Evolutionary conservation across 2,888 invertebrate genomes (phyloP).

Genomic region (Dilophus febrilis): DNA sequence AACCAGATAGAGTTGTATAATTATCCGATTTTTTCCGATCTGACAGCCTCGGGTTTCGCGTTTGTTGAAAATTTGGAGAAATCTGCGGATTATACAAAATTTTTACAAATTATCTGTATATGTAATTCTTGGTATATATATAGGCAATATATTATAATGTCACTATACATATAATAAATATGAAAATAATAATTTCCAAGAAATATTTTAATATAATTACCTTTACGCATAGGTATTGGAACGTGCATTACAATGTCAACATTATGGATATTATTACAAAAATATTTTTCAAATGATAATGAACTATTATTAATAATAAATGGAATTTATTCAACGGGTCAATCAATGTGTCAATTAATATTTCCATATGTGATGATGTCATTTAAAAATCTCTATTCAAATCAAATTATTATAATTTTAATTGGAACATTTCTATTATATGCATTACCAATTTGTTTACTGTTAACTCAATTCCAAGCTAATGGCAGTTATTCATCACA

Average conservation of each 20-base stretch:
- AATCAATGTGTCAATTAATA: slow-evolving; percentile 3
- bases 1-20: no score
- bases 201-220: no score
- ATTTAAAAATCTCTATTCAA: background rate
- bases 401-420: slow-evolving; percentile 1
- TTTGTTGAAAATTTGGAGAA: no score
- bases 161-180: no score
- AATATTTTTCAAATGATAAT: background rate
- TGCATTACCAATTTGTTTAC: background rate
- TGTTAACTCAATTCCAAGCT: background rate
- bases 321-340: slow-evolving; percentile 4
- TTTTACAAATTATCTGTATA: no score
- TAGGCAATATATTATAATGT: no score
- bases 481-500: no score
- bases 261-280: background rate
- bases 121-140: no score
- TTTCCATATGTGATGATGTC: slow-evolving; percentile 2
- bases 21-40: no score
- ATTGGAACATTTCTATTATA: slow-evolving; percentile 4
- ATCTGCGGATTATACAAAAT: no score
- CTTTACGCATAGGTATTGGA: background rate
- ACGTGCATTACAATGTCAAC: background rate
- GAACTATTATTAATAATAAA: slow-evolving; percentile 1
- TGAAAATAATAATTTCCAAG: no score
- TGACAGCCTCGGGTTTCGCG: no score